A percentile compares a stretch with the other conserved stretches of the same genome.
Evolutionary conservation across 2,888 invertebrate genomes (phyloP).

Genomic region (Conops quadrifasciatus): DNA sequence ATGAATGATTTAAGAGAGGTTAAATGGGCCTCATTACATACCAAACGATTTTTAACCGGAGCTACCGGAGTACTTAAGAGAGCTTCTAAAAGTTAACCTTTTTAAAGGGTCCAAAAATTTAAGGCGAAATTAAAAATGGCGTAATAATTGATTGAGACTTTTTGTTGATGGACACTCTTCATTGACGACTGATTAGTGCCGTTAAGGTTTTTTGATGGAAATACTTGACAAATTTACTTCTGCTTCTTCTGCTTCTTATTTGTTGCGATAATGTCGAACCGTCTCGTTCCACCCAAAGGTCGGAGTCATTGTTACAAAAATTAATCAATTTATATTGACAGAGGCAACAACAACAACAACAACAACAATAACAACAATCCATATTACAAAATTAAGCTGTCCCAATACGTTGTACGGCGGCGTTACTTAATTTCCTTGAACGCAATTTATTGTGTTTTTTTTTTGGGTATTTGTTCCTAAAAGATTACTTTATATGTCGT

Average conservation of each 20-base stretch:
- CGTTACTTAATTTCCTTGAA: slow-evolving; percentile 20
- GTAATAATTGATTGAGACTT: slow-evolving; percentile 9
- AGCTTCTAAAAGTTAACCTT: no score
- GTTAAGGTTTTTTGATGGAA: no score
- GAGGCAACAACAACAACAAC: slow-evolving; percentile 1
- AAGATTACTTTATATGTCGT: neutral
- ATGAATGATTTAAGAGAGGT: no score
- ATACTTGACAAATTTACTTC: neutral
- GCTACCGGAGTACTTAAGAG: no score
- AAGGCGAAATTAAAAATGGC: neutral
- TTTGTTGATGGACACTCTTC: neutral
- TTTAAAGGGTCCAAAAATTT: neutral
- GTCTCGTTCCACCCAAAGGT: neutral
- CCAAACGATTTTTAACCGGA: no score
- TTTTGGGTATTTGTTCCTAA: slow-evolving; percentile 11
- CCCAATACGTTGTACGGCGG: neutral
- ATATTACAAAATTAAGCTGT: slow-evolving; percentile 17
- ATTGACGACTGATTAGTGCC: no score
- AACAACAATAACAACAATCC: neutral
- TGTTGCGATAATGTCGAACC: neutral
- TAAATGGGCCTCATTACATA: no score
- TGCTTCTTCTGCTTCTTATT: neutral
- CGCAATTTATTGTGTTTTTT: slow-evolving; percentile 14
- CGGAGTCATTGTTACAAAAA: slow-evolving; percentile 5
- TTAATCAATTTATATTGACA: slow-evolving; percentile 13